Base-by-base conservation (phyloP, 2,113 vertebrate species). In the Taurulus bubalis region DNA sequence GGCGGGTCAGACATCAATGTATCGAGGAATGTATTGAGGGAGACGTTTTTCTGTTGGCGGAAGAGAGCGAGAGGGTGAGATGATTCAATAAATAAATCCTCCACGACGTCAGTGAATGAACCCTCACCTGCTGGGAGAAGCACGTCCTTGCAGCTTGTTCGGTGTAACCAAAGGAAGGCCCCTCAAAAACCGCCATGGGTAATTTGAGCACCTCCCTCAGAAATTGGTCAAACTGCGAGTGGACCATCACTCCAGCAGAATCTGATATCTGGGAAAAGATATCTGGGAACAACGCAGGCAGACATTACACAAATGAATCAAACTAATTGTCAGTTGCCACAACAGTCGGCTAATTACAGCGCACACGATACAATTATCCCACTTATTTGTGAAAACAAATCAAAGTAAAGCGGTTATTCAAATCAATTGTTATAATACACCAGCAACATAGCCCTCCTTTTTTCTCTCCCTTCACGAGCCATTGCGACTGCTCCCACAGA, bases 191-290 rank as follows among this genome's bases (percentile, higher is more conserved):
- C 0, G 96, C 96, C 0, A 97, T 97, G 36, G 98, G 98, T 63
- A 99, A 94, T 93, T 99, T 99, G 51, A 99, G 97, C 89, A 96
- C 97, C 87, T 99, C 98, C 45, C 96, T 95, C 73, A 99, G 95
- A 93, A 98, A 99, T 71, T 96, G 95, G 93, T 99, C 98, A 0
- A 99, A 99, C 84, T 96, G 96, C n/a, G 95, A 95, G 84, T 97
- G 95, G 82, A 97, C 95, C 97, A 99, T 97, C 85, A 97, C 91
- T 45, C 98, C 98, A 28, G 95, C 94, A 68, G 96, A 95, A 93
- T 99, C 98, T 0, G 98, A 97, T 88, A 99, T 97, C 95, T 97
- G 97, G 40, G 98, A 98, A 96, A 99, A 99, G 94, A 99, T 98
- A 95, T 99, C 98, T 99, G 92, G 84, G 77, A 87, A 87, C 55